Conservation (phyloP, 2,113 vertebrate species). For the Noctilio leporinus region DNA sequence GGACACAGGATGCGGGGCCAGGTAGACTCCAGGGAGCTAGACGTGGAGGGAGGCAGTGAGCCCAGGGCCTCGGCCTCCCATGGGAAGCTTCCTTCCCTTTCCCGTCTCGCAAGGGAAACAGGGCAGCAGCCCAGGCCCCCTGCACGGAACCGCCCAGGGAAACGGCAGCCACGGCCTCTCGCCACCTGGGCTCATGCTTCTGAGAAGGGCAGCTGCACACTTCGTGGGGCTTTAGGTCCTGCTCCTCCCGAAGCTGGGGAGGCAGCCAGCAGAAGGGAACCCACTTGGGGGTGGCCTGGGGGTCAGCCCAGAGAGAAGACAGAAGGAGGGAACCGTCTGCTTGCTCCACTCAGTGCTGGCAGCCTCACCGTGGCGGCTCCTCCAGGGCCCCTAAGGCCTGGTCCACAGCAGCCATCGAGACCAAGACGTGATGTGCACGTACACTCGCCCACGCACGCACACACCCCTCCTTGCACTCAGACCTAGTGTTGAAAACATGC, state of each 20-base stretch:
- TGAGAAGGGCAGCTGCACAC: not conserved
- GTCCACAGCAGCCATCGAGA: constrained; percentile 44
- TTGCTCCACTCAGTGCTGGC: not conserved
- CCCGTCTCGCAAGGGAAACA: not conserved
- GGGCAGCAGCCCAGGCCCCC: not conserved
- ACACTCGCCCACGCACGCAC: constrained; percentile 47
- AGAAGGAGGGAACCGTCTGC: not conserved
- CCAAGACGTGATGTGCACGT: constrained; percentile 36
- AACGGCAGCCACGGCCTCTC: not conserved
- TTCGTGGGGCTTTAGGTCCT: not conserved
- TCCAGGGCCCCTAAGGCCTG: constrained; percentile 29
- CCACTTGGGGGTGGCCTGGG: not conserved
- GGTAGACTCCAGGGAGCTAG: not conserved
- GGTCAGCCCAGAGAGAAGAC: not conserved
- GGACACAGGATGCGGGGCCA: not conserved
- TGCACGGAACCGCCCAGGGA: fast-evolving
- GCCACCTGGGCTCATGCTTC: not conserved
- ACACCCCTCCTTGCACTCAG: constrained; percentile 68
- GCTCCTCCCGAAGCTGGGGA: not conserved
- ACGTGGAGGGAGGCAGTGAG: not conserved
- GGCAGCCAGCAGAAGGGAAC: not conserved
- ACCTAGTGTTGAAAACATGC: constrained; percentile 80
- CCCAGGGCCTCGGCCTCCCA: not conserved
- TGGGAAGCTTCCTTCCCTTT: not conserved
- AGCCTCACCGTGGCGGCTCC: not conserved